Evolutionary conservation across 1,140 invertebrate genomes (phyloP).

Genomic region (Teleogryllus occipitalis): DNA sequence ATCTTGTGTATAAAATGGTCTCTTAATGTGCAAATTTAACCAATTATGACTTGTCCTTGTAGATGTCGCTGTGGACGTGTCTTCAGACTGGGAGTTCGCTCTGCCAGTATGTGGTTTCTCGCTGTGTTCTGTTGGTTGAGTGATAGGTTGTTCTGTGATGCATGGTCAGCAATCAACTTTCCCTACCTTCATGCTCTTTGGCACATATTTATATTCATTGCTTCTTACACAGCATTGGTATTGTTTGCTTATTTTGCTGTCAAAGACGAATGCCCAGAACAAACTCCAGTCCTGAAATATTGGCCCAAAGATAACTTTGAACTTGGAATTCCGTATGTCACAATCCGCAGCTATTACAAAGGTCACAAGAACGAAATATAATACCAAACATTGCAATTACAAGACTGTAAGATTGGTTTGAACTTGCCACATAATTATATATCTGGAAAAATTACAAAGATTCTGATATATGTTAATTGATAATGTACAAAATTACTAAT

Average conservation of each 20-base stretch:
- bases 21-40: too few relatives aligned
- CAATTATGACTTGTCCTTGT: conserved; percentile 19
- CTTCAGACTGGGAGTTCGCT: conserved; percentile 55
- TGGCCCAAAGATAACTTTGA: conserved; percentile 68
- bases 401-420: neutral
- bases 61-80: conserved; percentile 57
- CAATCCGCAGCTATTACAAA: conserved; percentile 33
- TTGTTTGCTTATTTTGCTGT: conserved; percentile 72
- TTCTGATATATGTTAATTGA: too few relatives aligned
- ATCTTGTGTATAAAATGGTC: too few relatives aligned
- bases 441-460: too few relatives aligned
- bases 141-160: conserved; percentile 67
- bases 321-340: conserved; percentile 63
- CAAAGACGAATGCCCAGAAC: conserved; percentile 57
- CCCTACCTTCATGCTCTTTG: conserved; percentile 72
- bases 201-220: conserved; percentile 73
- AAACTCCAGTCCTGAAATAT: conserved; percentile 56
- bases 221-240: conserved; percentile 63
- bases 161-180: conserved; percentile 64
- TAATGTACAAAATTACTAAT: too few relatives aligned
- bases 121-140: conserved; percentile 68
- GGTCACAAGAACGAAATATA: conserved; percentile 10
- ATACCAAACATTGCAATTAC: neutral
- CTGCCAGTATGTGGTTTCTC: conserved; percentile 53
- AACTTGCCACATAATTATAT: too few relatives aligned